These are phyloP conservation scores for Grapholita molesta DNA, from an alignment of 1,140 invertebrate species.

Conservation along the genomic window DNA sequence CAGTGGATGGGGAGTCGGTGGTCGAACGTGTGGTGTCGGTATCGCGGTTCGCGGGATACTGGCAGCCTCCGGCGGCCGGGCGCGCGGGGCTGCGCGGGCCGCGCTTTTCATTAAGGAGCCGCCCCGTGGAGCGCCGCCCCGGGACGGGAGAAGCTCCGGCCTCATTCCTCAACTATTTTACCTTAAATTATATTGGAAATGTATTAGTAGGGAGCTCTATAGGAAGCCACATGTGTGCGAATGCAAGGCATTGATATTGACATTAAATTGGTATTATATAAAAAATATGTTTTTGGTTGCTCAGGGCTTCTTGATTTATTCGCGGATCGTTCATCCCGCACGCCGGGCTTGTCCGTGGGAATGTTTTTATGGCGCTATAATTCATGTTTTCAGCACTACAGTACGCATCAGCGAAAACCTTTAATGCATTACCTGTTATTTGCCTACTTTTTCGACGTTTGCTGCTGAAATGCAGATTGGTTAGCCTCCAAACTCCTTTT, in stretches of 20 bases:
- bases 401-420: neutral
- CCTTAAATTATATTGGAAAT: neutral
- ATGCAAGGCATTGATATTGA: neutral
- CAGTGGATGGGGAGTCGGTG: slow-evolving; percentile 25
- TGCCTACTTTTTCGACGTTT: neutral
- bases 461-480: neutral
- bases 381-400: slow-evolving; percentile 11
- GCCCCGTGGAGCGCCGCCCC: slow-evolving; percentile 54
- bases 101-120: slow-evolving; percentile 59
- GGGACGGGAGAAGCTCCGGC: slow-evolving; percentile 27
- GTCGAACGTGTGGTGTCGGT: slow-evolving; percentile 54
- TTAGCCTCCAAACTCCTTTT: neutral
- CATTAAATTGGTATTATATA: neutral
- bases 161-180: neutral
- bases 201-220: neutral
- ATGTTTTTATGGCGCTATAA: slow-evolving; percentile 21
- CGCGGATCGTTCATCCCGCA: slow-evolving; percentile 15
- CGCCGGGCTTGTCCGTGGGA: slow-evolving; percentile 20
- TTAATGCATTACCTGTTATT: neutral
- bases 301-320: slow-evolving; percentile 48
- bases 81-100: slow-evolving; percentile 65
- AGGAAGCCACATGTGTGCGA: neutral
- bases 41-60: slow-evolving; percentile 69
- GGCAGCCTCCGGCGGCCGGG: slow-evolving; percentile 56
- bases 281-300: slow-evolving; percentile 27